Evolutionary conservation across 2,888 invertebrate species (phyloP), one percentile per base, ranked within the genome.

Genomic region (Tetropium fuscum): DNA sequence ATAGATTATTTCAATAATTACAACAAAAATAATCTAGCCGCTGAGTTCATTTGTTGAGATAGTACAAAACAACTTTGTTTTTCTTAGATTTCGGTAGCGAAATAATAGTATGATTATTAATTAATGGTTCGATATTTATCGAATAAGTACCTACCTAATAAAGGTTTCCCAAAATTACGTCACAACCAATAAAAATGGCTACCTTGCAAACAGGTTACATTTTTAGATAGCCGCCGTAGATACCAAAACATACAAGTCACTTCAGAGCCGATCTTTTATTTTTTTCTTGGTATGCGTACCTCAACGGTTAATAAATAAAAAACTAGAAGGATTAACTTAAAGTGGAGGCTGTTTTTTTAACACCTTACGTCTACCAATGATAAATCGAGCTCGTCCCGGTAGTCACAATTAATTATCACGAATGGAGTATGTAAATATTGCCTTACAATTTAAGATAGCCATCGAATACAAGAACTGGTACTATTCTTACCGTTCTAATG

Each of bases 331-430:
- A 10, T 18, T 7, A 19, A 1, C 4, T 34, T 43, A 11, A 7
- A 22, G 16, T 44, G 16, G 8, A 13, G 16, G 2, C 11, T 44
- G 10, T 44, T 15, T 11, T 2, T 41, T 38, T 18, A 18, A 38
- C 2, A 18, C 22, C 41, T 22, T 22, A 19, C 22, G 5, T n/a
- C 20, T 18, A 8, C 20, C 22, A 20, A 41, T 41, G n/a, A 22
- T 41, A 20, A 41, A 41, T 41, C 10, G 20, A 41, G 11, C 13
- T 20, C n/a, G 11, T 20, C 13, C 3, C 10, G n/a, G 41, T 20
- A n/a, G 44, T 15, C 44, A 27, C 25, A 27, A 44, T 44, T 27
- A 44, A 44, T 44, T 44, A 44, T 27, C 44, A 44, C 44, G 25
- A 44, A 27, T 3, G 15, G 11, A 44, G 25, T 27, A 44, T 27